phyloP scores from a whole-genome alignment of 2,113 vertebrate species.

The Corythaixoides concolor region DNA sequence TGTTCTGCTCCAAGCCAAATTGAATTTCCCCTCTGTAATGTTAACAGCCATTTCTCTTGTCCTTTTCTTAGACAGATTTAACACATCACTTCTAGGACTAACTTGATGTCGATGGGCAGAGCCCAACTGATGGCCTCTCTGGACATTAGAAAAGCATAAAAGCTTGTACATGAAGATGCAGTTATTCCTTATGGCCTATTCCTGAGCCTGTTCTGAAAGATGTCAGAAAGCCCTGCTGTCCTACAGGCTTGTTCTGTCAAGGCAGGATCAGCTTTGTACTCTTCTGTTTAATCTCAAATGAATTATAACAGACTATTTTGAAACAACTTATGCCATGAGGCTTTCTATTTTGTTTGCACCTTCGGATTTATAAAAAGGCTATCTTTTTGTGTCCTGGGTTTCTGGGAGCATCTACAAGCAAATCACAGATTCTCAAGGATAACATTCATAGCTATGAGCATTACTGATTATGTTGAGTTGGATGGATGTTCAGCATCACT shows the following conservation, averaged over 20 bases:
- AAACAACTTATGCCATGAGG: background rate
- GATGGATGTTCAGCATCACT: background rate
- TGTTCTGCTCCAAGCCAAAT: constrained; percentile 11
- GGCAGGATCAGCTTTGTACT: background rate
- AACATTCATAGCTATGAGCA: background rate
- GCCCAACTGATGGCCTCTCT: background rate
- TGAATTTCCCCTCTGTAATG: constrained; percentile 15
- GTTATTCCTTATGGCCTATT: background rate
- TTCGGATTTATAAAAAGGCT: background rate
- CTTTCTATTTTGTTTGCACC: background rate
- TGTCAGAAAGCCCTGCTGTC: background rate
- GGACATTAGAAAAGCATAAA: background rate
- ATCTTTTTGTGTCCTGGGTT: background rate
- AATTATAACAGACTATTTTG: background rate
- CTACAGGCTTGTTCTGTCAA: background rate
- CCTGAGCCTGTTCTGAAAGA: background rate
- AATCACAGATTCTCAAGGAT: background rate
- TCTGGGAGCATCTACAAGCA: background rate
- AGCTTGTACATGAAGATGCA: background rate
- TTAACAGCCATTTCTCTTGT: background rate
- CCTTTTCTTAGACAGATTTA: constrained; percentile 23
- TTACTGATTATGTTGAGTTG: background rate
- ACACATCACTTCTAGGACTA: background rate
- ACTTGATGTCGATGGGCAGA: background rate
- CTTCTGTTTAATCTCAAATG: background rate